Percentiles rank a stretch among this genome's conserved stretches.
Conservation (phyloP, 2,113 vertebrate species). For the Hirundichthys speculiger region DNA sequence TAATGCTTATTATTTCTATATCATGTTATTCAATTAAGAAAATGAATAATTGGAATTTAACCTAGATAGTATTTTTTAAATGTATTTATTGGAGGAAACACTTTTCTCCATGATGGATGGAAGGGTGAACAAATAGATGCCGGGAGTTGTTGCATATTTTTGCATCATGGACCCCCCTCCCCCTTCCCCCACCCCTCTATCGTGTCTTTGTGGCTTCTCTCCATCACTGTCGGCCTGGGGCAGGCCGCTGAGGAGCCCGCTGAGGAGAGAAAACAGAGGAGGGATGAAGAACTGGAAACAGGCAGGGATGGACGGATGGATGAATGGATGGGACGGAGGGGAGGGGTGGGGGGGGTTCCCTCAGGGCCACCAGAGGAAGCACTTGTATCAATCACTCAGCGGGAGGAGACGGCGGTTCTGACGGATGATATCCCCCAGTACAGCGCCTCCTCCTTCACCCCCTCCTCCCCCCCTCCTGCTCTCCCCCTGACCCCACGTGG, state of each 20-base stretch:
- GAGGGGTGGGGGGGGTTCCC: slow-evolving; percentile 39
- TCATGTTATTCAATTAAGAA: too few relatives aligned
- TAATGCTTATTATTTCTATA: too few relatives aligned
- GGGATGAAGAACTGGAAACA: slow-evolving; percentile 18
- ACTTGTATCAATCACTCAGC: slow-evolving; percentile 73
- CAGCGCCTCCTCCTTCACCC: slow-evolving; percentile 17
- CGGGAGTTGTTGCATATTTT: slow-evolving; percentile 1
- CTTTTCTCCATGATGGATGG: not conserved
- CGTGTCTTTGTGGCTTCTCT: slow-evolving; percentile 51
- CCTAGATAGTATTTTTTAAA: too few relatives aligned
- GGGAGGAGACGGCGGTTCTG: slow-evolving; percentile 59
- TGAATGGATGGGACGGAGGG: slow-evolving; percentile 4
- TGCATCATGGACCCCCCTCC: slow-evolving; percentile 8
- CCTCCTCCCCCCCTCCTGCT: slow-evolving; percentile 1
- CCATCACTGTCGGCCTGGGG: slow-evolving; percentile 76
- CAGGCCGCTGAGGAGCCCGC: slow-evolving; percentile 53
- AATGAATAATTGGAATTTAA: too few relatives aligned
- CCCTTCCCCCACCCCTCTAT: not conserved
- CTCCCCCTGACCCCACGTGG: too few relatives aligned
- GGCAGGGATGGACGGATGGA: slow-evolving; percentile 15
- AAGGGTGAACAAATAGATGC: not conserved
- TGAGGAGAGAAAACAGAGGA: slow-evolving; percentile 53
- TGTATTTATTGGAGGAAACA: too few relatives aligned
- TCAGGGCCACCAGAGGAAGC: slow-evolving; percentile 54
- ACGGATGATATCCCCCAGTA: slow-evolving; percentile 50